A percentile compares a stretch with the other conserved stretches of the same genome.
Evolutionary conservation across 2,797 vertebrate genomes (phyloP).

Genomic region (Syngnathus acus): DNA sequence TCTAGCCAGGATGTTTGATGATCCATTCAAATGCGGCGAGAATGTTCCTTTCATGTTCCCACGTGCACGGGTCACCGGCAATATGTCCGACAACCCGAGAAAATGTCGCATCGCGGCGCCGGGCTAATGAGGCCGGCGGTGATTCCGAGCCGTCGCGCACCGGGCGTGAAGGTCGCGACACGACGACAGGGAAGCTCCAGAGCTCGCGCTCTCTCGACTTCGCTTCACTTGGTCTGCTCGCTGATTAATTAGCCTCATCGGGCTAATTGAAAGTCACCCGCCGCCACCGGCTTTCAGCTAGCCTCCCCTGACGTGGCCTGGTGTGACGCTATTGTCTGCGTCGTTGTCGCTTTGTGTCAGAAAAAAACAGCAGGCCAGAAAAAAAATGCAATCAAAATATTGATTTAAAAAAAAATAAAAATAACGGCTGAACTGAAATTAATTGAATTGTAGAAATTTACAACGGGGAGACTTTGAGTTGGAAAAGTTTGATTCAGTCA

Average conservation of each 20-base stretch:
- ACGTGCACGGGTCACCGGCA: not conserved
- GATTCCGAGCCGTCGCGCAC: not conserved
- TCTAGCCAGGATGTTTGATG: not conserved
- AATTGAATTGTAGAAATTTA: too few relatives aligned
- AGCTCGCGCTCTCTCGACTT: not conserved
- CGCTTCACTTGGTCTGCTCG: slow-evolving; percentile 54
- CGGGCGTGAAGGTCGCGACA: slow-evolving; percentile 5
- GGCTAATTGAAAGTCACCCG: slow-evolving; percentile 15
- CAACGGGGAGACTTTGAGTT: too few relatives aligned
- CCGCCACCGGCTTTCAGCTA: not conserved
- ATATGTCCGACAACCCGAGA: slow-evolving; percentile 1
- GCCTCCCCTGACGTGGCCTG: not conserved
- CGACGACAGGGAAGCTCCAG: not conserved
- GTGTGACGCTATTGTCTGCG: not conserved
- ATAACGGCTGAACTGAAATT: not conserved
- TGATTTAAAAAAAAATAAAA: not conserved
- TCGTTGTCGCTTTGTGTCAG: not conserved
- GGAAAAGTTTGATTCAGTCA: too few relatives aligned
- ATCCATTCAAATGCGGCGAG: not conserved
- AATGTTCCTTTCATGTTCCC: not conserved
- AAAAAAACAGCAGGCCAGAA: not conserved
- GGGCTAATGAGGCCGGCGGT: slow-evolving; percentile 5
- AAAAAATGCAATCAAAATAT: not conserved
- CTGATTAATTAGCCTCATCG: slow-evolving; percentile 11
- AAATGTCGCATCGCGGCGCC: not conserved